Conservation (phyloP, 2,113 vertebrate genomes). For the Loxodonta africana region DNA sequence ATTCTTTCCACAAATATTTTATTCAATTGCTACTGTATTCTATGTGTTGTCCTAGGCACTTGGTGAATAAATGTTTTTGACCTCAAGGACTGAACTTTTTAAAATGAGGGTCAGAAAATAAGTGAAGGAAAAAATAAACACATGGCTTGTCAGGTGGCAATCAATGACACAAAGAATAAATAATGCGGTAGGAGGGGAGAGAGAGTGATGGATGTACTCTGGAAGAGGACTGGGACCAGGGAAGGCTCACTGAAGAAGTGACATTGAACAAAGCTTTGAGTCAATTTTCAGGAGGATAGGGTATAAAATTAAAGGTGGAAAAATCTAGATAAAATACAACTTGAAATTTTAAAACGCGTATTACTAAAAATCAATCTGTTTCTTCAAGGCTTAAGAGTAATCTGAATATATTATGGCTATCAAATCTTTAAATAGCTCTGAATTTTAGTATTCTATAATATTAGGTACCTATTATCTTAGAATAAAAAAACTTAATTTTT, state of each 20-base stretch:
- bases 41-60: background rate
- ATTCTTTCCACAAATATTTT: background rate
- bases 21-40: background rate
- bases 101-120: background rate
- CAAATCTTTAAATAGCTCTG: background rate
- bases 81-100: background rate
- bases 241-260: background rate
- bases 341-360: background rate
- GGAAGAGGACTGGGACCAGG: background rate
- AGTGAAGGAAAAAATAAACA: background rate
- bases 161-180: background rate
- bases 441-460: background rate
- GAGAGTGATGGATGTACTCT: background rate
- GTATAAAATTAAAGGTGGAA: background rate
- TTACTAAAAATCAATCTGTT: slow-evolving; percentile 23
- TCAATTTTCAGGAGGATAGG: background rate
- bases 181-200: background rate
- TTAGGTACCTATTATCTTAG: background rate
- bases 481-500: no score
- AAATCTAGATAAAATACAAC: background rate
- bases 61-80: slow-evolving; percentile 22
- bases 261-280: background rate
- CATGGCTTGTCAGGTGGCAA: background rate
- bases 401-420: background rate
- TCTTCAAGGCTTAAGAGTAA: background rate